Evolutionary conservation across 2,113 vertebrate genomes (phyloP), one percentile per base, ranked within the genome.

Genomic region (Brachyhypopomus gauderio): DNA sequence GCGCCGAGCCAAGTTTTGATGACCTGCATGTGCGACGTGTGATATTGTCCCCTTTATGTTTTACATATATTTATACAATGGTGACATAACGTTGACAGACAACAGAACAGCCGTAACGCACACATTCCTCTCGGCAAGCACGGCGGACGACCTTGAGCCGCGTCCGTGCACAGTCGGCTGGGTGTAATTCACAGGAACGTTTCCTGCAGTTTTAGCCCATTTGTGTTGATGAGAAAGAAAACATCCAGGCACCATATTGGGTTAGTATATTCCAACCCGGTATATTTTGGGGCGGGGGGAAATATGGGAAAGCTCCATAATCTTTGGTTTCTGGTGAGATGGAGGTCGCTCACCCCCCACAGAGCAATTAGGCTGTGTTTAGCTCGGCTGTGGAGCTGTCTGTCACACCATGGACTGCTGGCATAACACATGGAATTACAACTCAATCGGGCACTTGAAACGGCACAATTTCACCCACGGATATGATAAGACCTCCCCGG

Each of bases 301-400:
- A 48, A 79, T 84, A 76, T 87, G 64, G 81, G 59, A 88, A 85
- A 87, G 85, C 58, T 62, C 72, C 75, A 87, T 79, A 84, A 84
- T 89, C 82, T 76, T 64, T 88, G 84, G 81, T 83, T 82, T 81
- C 77, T 69, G 59, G 85, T 87, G 86, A 87, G 90, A 92, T 88
- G 73, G 86, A 88, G 89, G 89, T 79, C 90, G 84, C 16, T 87
- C 87, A 90, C 88, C 86, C 87, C 62, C 82, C 55, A 62, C 27
- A 11, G 76, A 66, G 85, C 89, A 90, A 92, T 91, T 90, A 86
- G 76, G 77, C 79, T 80, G 77, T 70, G 27, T 78, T 48, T 75
- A 85, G 75, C 77, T 71, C 84, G 76, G 86, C 81, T 80, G 77
- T 80, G 62, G 34, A 36, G 69, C 72, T 81, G 82, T 87, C 77